Base-by-base conservation (phyloP, 2,888 invertebrate species). In the Drosophila rellima region DNA sequence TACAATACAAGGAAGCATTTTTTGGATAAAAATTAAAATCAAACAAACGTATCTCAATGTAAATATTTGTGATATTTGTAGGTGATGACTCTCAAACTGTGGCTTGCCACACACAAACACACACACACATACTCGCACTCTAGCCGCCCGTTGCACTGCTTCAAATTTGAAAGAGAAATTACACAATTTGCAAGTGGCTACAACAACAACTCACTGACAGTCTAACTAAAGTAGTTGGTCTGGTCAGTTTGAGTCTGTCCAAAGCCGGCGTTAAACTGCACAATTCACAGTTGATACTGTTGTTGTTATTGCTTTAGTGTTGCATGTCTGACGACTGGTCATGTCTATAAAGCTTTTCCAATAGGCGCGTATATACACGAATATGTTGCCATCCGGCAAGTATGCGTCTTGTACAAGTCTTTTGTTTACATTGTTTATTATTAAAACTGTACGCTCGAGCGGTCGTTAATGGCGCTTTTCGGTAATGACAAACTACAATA, bases 401-500 rank as follows among this genome's bases (percentile, higher is more conserved):
- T 59, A 77, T 84, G 86, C 71, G 66, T 67, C 82, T 80, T 69
- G 52, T 63, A 48, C 68, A 84, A 87, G 83, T 84, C 83, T 84
- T 83, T 84, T 74, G 83, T 84, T 86, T 78, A 63, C 73, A 60
- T 40, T 26, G 7, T 26, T 60, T 40, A 52, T 40, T 40, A 44
- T 56, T 56, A 45, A 55, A 55, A 33, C 50, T 37, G 17, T 51
- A 50, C 71, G 74, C 62, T 67, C 60, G 52, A 78, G 64, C 63
- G 78, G 23, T 52, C 54, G 56, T 55, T 55, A 61, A 64, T 61
- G 37, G 7, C 45, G 50, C 17, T 55, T 61, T 77, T 59, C 40
- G 60, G 57, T 54, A 63, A 70, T 74, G 64, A 82, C 84, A 71
- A 69, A 64, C 62, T 44, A 48, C 60, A 71, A 26, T 33, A 4